Evolutionary conservation across 2,888 invertebrate genomes (phyloP).

Genomic region (Tiliacea aurago): DNA sequence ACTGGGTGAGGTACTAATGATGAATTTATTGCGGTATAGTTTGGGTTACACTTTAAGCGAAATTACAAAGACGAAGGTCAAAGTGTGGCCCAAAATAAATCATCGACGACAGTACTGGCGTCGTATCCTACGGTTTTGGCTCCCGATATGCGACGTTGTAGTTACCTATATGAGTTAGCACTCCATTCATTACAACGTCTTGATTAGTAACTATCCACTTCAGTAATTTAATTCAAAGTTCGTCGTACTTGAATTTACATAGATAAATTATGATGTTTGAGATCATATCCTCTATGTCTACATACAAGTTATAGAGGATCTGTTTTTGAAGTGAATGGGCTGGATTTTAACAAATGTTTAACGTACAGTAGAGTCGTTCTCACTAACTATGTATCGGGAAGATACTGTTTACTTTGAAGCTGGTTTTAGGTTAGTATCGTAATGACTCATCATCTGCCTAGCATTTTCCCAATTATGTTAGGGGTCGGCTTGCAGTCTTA

Average conservation of each 20-base stretch:
- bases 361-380: background rate
- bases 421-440: background rate
- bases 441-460: too few relatives aligned
- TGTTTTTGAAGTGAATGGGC: slow-evolving; percentile 15
- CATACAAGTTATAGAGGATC: background rate
- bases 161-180: background rate
- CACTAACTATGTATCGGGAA: background rate
- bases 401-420: background rate
- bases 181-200: slow-evolving; percentile 23
- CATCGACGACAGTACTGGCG: too few relatives aligned
- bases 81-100: background rate
- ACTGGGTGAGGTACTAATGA: background rate
- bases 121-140: background rate
- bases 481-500: too few relatives aligned
- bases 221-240: slow-evolving; percentile 34
- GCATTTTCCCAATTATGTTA: too few relatives aligned
- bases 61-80: background rate
- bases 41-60: background rate
- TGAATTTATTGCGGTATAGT: background rate
- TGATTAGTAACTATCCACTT: background rate
- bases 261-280: background rate
- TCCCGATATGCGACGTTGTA: background rate
- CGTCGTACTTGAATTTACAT: slow-evolving; percentile 4
- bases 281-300: too few relatives aligned
- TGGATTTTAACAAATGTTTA: background rate